Evolutionary conservation across 2,113 vertebrate species (phyloP).

Genomic region (Grammomys dolichurus): DNA sequence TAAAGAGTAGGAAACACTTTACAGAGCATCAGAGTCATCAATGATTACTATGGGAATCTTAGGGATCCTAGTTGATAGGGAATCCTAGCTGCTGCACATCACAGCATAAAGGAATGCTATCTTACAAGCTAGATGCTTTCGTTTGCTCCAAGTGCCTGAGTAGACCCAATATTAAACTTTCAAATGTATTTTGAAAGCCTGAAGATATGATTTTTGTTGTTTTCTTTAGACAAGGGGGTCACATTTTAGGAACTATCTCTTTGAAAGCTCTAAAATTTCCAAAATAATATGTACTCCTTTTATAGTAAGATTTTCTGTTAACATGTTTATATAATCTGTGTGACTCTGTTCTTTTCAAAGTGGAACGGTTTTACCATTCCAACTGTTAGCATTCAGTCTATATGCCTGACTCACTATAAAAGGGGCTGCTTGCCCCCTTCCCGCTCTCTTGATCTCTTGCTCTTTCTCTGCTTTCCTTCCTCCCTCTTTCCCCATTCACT

Average conservation of each 20-base stretch:
- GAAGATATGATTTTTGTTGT: background rate
- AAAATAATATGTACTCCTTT: background rate
- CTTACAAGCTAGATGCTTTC: background rate
- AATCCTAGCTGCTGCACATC: background rate
- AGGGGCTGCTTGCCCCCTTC: too few relatives aligned
- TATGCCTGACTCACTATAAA: too few relatives aligned
- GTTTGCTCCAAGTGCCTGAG: background rate
- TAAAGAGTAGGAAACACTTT: background rate
- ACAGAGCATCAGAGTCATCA: background rate
- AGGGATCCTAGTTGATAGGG: too few relatives aligned
- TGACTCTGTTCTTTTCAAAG: constrained; percentile 16
- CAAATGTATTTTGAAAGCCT: background rate
- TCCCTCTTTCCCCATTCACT: too few relatives aligned
- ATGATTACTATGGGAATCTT: background rate
- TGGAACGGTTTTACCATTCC: background rate
- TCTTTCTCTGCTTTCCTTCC: too few relatives aligned
- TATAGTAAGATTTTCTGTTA: background rate
- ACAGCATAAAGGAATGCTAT: background rate
- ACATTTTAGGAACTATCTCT: background rate
- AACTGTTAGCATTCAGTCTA: too few relatives aligned
- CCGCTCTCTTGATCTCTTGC: too few relatives aligned
- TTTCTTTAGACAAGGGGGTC: background rate
- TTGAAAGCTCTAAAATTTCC: background rate
- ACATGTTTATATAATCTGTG: background rate
- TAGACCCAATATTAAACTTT: background rate